Conservation (phyloP, 2,888 invertebrate species). For the Byasa hedistus region DNA sequence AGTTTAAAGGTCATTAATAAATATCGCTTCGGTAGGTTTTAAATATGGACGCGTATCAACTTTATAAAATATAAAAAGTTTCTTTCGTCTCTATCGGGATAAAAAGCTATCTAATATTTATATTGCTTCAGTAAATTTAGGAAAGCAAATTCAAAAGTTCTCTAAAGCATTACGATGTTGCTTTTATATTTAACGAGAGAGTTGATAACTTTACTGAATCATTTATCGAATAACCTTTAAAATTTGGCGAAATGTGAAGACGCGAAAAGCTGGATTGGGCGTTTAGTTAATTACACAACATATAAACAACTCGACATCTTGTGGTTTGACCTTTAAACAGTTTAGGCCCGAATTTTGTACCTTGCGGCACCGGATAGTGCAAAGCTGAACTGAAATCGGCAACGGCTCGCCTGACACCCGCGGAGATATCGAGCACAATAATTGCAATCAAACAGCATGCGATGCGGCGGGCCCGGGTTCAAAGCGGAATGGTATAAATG, state of each 20-base stretch:
- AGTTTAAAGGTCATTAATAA: constrained; percentile 1
- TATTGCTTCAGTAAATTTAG: not conserved
- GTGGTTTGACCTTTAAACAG: constrained; percentile 24
- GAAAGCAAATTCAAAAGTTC: too few species aligned
- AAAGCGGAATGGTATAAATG: constrained; percentile 37
- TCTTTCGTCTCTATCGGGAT: not conserved
- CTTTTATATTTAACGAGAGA: too few species aligned
- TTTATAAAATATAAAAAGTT: not conserved
- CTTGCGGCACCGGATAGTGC: constrained; percentile 19
- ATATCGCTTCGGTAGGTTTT: not conserved
- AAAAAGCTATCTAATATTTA: not conserved
- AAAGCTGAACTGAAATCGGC: constrained; percentile 33
- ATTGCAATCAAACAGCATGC: constrained; percentile 57
- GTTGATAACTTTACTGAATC: too few species aligned
- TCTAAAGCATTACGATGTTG: too few species aligned
- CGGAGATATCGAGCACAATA: constrained; percentile 49
- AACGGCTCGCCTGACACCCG: constrained; percentile 36
- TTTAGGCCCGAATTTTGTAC: constrained; percentile 22
- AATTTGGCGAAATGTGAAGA: too few species aligned
- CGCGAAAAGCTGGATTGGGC: too few species aligned
- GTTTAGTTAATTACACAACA: too few species aligned
- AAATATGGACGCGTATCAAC: too few species aligned
- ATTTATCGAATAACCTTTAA: too few species aligned
- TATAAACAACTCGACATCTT: constrained; percentile 8
- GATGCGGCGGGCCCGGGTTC: constrained; percentile 38